Conservation (phyloP, 2,113 vertebrate species). For the Thryonomys swinderianus region DNA sequence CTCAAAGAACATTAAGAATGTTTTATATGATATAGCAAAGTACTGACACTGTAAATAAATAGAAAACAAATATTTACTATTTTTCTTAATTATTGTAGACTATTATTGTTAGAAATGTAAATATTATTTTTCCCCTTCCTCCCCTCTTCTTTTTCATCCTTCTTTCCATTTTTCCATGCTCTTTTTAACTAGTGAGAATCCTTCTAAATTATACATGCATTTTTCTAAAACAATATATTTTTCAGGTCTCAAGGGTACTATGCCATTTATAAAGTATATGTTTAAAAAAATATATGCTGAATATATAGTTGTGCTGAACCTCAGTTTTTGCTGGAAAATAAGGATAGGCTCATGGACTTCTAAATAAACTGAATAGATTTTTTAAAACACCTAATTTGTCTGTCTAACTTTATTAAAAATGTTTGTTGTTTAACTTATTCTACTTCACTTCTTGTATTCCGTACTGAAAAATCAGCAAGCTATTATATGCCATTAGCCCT, state of each 20-base stretch:
- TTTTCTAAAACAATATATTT: background rate
- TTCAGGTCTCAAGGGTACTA: background rate
- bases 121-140: background rate
- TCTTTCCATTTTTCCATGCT: background rate
- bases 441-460: background rate
- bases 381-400: conserved; percentile 38
- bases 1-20: background rate
- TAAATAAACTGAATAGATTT: too few relatives aligned
- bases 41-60: background rate
- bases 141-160: background rate
- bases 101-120: background rate
- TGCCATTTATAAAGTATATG: background rate
- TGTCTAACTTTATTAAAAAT: background rate
- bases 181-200: background rate
- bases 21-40: background rate
- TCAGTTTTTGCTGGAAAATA: too few relatives aligned
- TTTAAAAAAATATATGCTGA: background rate
- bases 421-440: background rate
- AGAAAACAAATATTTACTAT: background rate
- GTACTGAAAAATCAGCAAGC: background rate
- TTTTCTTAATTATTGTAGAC: background rate
- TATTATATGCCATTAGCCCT: background rate
- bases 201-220: background rate
- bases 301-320: background rate
- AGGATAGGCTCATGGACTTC: too few relatives aligned